Percentiles rank a stretch among this genome's conserved stretches.
phyloP scores from a whole-genome alignment of 1,140 invertebrate species.

The Drepana arcuata region DNA sequence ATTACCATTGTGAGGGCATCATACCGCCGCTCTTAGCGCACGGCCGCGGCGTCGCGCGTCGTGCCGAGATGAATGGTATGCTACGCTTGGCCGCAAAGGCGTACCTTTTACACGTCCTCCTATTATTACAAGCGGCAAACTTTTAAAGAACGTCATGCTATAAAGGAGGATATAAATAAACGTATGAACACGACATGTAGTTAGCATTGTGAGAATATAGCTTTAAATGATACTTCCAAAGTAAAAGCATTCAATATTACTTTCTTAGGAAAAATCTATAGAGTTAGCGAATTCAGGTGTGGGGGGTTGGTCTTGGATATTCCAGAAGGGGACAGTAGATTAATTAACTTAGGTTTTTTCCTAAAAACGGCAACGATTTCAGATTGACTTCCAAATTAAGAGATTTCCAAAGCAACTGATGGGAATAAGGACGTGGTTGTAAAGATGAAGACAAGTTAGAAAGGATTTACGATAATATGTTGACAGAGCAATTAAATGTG shows the following conservation, averaged over 20 bases:
- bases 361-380: background rate
- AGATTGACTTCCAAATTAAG: too few relatives aligned
- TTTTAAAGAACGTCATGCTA: conserved; percentile 48
- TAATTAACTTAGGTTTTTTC: background rate
- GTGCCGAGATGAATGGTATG: conserved; percentile 48
- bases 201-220: conserved; percentile 18
- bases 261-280: too few relatives aligned
- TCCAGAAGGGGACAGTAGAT: too few relatives aligned
- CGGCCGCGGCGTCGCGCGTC: conserved; percentile 27
- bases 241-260: background rate
- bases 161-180: conserved; percentile 53
- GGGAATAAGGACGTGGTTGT: too few relatives aligned
- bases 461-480: too few relatives aligned
- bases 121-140: conserved; percentile 52
- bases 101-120: conserved; percentile 38
- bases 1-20: conserved; percentile 43
- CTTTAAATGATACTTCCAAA: conserved; percentile 19
- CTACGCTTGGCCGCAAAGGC: conserved; percentile 40
- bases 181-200: conserved; percentile 38
- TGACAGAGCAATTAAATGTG: too few relatives aligned
- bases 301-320: too few relatives aligned
- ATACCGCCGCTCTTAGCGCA: conserved; percentile 28
- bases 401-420: too few relatives aligned
- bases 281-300: too few relatives aligned
- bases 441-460: too few relatives aligned